phyloP scores from a whole-genome alignment of 2,113 vertebrate genomes.

The Sylvia atricapilla region DNA sequence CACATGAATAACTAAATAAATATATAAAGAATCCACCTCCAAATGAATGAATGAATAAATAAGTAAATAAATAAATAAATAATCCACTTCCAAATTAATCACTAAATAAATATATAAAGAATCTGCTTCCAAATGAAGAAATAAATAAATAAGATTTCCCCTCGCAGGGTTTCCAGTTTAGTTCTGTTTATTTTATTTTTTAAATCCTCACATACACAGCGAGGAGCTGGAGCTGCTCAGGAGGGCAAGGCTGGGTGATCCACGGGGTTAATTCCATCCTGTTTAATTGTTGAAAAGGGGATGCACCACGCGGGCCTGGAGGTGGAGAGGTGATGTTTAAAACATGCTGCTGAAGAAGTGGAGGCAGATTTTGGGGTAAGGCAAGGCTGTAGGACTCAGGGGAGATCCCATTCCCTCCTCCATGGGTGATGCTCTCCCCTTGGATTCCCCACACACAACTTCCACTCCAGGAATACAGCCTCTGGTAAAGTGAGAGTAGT shows the following conservation, averaged over 20 bases:
- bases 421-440: neutral
- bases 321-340: neutral
- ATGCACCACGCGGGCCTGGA: fast-evolving
- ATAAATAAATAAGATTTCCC: neutral
- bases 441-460: neutral
- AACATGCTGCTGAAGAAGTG: neutral
- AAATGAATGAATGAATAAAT: neutral
- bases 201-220: neutral
- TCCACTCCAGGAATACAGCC: neutral
- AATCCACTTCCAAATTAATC: neutral
- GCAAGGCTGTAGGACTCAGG: fast-evolving
- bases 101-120: neutral
- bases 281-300: neutral
- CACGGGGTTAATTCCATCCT: neutral
- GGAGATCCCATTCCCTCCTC: neutral
- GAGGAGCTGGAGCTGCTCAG: neutral
- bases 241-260: neutral
- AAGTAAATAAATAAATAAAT: neutral
- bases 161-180: neutral
- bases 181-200: slow-evolving; percentile 31
- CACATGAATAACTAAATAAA: neutral
- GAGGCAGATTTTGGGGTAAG: neutral
- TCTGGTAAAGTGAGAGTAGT: neutral
- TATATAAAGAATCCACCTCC: no score
- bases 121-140: no score